Conservation (phyloP, 2,888 invertebrate species). For the Pachliopta kotzebuea region DNA sequence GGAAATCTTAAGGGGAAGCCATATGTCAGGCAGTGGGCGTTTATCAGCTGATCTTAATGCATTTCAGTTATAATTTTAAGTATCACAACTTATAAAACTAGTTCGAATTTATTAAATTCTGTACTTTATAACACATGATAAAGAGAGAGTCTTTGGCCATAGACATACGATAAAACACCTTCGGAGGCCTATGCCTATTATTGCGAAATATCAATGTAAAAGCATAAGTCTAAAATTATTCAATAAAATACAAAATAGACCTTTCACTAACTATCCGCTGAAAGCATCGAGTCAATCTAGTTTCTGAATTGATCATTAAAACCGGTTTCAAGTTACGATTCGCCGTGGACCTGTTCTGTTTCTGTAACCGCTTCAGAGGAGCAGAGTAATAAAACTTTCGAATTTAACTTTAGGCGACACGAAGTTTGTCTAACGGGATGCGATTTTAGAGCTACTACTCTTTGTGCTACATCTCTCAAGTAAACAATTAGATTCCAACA, state of each 20-base stretch:
- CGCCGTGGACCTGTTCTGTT: constrained; percentile 2
- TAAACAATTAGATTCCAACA: background rate
- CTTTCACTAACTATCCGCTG: background rate
- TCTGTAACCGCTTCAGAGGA: constrained; percentile 8
- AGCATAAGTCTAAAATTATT: no score
- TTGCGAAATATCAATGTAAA: no score
- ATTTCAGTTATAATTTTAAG: no score
- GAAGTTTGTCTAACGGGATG: constrained; percentile 17
- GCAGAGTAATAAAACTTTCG: constrained; percentile 19
- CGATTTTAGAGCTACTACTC: constrained; percentile 1
- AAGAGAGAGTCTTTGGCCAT: no score
- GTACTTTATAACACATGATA: no score
- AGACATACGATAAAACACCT: no score
- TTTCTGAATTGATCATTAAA: constrained; percentile 7
- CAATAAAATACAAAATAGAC: background rate
- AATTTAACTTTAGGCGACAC: constrained; percentile 13
- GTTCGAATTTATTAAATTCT: no score
- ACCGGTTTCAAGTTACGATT: constrained; percentile 9
- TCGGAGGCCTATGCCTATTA: no score
- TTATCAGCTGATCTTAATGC: no score
- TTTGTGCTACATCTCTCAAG: background rate
- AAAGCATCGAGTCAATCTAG: background rate
- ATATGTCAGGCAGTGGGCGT: no score
- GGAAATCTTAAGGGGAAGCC: no score
- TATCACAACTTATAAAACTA: no score